phyloP scores from a whole-genome alignment of 2,797 vertebrate genomes.

The Emydoidea blandingii region DNA sequence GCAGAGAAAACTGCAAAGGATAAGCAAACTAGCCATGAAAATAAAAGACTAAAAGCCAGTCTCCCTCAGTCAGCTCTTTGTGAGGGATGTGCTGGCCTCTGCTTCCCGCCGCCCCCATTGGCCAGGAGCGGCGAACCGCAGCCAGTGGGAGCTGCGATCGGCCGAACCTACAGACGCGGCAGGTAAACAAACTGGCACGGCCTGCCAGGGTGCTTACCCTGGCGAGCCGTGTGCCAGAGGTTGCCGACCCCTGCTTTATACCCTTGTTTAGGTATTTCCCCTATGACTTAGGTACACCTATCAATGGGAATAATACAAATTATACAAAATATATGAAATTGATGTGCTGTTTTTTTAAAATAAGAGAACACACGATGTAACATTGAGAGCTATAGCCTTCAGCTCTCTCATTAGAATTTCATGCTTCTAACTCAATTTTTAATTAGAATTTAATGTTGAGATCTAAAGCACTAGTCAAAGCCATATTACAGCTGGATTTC shows the following conservation, averaged over 20 bases:
- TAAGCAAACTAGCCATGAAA: not conserved
- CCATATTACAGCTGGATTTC: constrained; percentile 51
- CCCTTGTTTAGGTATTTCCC: not conserved
- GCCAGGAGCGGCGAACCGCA: too few relatives aligned
- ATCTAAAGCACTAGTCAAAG: constrained; percentile 48
- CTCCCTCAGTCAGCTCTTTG: not conserved
- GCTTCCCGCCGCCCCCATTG: too few relatives aligned
- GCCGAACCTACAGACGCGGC: too few relatives aligned
- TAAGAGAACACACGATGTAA: constrained; percentile 11
- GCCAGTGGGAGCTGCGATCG: too few relatives aligned
- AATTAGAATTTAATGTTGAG: constrained; percentile 62
- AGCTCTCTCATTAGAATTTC: constrained; percentile 50
- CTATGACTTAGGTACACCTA: not conserved
- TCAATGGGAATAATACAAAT: not conserved
- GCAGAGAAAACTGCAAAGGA: not conserved
- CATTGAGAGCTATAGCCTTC: constrained; percentile 7
- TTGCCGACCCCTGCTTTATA: not conserved
- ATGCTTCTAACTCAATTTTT: constrained; percentile 46
- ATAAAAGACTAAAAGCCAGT: not conserved
- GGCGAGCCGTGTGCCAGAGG: too few relatives aligned
- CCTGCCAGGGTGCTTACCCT: too few relatives aligned
- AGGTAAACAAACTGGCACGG: too few relatives aligned
- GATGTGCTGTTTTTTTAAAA: not conserved
- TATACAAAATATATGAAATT: constrained; percentile 2
- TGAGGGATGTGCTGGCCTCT: too few relatives aligned